Conservation (phyloP, 2,113 vertebrate species). For the Phyllostomus discolor region DNA sequence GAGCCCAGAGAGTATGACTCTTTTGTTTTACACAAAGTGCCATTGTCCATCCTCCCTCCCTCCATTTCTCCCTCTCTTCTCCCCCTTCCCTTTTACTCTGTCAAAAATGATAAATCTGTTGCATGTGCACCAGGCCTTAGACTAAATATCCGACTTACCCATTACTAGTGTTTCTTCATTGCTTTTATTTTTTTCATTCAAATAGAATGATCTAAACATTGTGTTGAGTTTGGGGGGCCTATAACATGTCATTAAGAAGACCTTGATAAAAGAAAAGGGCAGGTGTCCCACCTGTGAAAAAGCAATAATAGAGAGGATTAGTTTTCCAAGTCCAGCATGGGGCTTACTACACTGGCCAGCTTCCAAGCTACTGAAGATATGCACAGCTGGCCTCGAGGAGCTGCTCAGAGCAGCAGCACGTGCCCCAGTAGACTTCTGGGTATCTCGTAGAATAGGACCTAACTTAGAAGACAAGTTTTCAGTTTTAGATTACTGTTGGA, state of each 20-base stretch:
- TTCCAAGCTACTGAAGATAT: constrained; percentile 78
- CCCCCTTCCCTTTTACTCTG: constrained; percentile 1
- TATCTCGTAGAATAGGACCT: not conserved
- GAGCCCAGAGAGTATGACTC: not conserved
- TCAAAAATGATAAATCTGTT: constrained; percentile 65
- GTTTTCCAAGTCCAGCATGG: constrained; percentile 68
- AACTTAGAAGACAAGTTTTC: not conserved
- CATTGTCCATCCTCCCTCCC: not conserved
- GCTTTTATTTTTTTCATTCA: constrained; percentile 43
- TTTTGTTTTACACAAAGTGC: not conserved
- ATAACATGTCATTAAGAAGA: constrained; percentile 69
- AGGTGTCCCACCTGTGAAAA: constrained; percentile 79
- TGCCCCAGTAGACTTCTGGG: constrained; percentile 51
- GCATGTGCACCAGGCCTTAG: not conserved
- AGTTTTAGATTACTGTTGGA: constrained; percentile 36
- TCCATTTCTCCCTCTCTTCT: too few species aligned
- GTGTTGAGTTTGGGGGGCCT: constrained; percentile 58
- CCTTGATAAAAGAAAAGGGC: constrained; percentile 75
- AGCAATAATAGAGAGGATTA: constrained; percentile 78
- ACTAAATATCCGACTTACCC: constrained; percentile 33
- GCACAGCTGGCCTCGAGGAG: constrained; percentile 76
- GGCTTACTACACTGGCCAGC: constrained; percentile 78
- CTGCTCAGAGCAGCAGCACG: constrained; percentile 72
- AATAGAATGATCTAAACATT: constrained; percentile 15
- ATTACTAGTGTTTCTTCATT: not conserved